A percentile compares a stretch with the other conserved stretches of the same genome.
These are phyloP conservation scores for Busseola fusca DNA, from an alignment of 2,888 invertebrate genomes.

Conservation along the genomic window DNA sequence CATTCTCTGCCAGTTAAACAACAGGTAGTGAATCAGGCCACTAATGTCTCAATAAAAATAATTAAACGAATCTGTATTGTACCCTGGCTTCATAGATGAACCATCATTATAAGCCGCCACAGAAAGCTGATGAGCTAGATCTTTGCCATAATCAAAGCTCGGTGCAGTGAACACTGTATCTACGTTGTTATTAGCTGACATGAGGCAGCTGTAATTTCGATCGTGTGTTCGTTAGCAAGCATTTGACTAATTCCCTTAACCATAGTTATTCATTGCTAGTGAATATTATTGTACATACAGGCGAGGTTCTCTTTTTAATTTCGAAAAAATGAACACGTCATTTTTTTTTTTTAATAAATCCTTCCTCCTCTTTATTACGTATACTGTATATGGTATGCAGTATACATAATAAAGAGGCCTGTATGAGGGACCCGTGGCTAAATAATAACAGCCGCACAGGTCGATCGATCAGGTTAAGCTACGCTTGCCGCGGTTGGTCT, in stretches of 20 bases:
- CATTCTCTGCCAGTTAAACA: no score
- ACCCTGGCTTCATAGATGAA: not conserved
- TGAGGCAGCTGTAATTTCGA: conserved; percentile 27
- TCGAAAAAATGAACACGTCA: not conserved
- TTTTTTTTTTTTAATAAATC: not conserved
- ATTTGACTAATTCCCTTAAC: conserved; percentile 23
- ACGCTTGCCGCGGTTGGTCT: no score
- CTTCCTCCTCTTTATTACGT: not conserved
- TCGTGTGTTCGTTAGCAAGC: conserved; percentile 37
- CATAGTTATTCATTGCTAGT: not conserved
- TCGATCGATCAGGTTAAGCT: no score
- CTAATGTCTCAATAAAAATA: not conserved
- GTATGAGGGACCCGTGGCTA: no score
- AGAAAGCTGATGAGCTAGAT: conserved; percentile 12
- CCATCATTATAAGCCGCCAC: conserved; percentile 20
- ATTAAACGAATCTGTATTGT: not conserved
- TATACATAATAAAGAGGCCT: not conserved
- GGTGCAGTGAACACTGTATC: conserved; percentile 3
- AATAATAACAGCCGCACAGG: no score
- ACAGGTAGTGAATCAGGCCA: not conserved
- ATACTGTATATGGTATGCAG: not conserved
- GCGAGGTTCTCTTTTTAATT: not conserved
- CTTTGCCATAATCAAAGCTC: conserved; percentile 26
- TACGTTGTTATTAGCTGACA: conserved; percentile 28
- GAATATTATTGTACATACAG: not conserved